A percentile compares a stretch with the other conserved stretches of the same genome.
These are phyloP conservation scores for Pseudomugil tenellus DNA, from an alignment of 2,797 vertebrate genomes.

Conservation along the genomic window DNA sequence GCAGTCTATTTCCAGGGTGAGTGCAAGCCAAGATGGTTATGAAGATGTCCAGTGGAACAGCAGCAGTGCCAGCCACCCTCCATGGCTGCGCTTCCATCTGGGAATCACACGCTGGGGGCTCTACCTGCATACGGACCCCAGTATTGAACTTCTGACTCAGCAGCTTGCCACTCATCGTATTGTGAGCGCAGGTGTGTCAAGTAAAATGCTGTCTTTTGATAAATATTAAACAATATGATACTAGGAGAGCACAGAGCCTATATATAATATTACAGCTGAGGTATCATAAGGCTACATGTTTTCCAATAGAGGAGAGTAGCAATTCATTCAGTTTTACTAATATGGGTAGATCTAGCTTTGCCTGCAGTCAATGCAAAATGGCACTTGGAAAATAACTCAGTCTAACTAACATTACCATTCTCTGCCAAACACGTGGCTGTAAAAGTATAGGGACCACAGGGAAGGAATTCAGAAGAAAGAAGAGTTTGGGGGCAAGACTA, in stretches of 20 bases:
- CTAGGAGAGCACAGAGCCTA: neutral
- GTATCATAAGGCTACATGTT: conserved; percentile 20
- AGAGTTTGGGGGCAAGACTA: conserved; percentile 25
- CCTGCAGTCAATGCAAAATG: neutral
- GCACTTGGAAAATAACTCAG: neutral
- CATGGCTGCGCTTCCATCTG: conserved; percentile 85
- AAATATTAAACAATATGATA: neutral
- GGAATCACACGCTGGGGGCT: conserved; percentile 86
- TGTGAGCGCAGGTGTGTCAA: conserved; percentile 76
- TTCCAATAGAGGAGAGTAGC: too few species aligned
- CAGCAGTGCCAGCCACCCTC: conserved; percentile 71
- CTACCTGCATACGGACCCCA: conserved; percentile 80
- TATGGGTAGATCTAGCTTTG: neutral
- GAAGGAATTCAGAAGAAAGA: neutral
- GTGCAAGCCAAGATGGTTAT: conserved; percentile 60
- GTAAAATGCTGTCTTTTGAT: neutral
- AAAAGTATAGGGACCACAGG: conserved; percentile 1
- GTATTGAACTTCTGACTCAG: conserved; percentile 62
- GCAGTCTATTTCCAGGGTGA: conserved; percentile 65
- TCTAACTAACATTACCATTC: conserved; percentile 2
- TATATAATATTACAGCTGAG: neutral
- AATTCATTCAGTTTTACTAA: conserved; percentile 3
- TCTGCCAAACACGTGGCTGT: neutral
- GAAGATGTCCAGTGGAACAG: conserved; percentile 68
- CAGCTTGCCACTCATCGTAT: conserved; percentile 81